Evolutionary conservation across 2,888 invertebrate species (phyloP), one percentile per base, ranked within the genome.

Genomic region (Muschampia staudingeri): DNA sequence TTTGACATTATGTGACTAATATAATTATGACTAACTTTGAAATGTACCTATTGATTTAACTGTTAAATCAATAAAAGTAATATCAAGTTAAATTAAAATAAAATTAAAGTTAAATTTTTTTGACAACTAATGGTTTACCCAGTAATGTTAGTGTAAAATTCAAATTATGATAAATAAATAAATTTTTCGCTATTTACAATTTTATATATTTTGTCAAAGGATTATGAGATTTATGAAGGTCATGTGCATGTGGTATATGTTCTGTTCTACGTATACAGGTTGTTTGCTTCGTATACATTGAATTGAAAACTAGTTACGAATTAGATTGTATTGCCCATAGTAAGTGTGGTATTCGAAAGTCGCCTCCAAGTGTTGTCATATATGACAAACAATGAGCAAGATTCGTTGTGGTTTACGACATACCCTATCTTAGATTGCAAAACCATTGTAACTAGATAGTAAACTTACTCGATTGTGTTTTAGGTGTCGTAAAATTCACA

Each of bases 391-490:
- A 95, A 94, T 94, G 89, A 89, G 88, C 88, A 86, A 90, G 90
- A 94, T 94, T 93, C 89, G 93, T 88, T 87, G 86, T 89, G 91
- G 92, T 93, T 94, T 94, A 90, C 94, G 91, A 92, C 94, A 95
- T 85, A 83, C 75, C 56, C 84, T 78, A 86, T 87, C 78, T 84
- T 85, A 87, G 82, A 91, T 94, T 95, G 92, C 91, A 92, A 87
- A 92, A 93, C 85, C 79, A 86, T 89, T 87, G 89, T 90, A 89
- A 88, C 87, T 81, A 89, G 87, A 89, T 89, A 86, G 85, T 61
- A 88, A 89, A 89, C 88, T 90, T 91, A 89, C 88, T 85, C 85
- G 83, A 89, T 91, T 90, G 86, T 87, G 88, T 90, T 87, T 91
- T 87, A 89, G 30, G 77, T 87, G 85, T 86, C 81, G 84, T 84